These are phyloP conservation scores for Tenthredo scrophulariae DNA, from an alignment of 2,888 invertebrate genomes.

Conservation along the genomic window DNA sequence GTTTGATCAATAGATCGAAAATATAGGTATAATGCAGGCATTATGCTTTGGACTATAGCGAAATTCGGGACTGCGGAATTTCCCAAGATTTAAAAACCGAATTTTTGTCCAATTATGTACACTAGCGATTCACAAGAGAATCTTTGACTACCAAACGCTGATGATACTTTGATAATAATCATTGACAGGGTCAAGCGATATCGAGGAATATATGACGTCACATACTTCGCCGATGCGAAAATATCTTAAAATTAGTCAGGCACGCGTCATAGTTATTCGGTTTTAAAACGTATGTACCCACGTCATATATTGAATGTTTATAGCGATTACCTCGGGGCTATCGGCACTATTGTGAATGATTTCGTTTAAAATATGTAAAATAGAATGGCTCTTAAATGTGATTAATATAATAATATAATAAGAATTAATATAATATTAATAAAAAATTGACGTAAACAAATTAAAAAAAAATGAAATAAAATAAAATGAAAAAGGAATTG, in stretches of 20 bases:
- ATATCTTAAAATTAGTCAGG: constrained; percentile 15
- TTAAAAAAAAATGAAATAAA: background rate
- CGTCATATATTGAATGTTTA: constrained; percentile 7
- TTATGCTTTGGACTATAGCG: background rate
- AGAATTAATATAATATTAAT: too few relatives aligned
- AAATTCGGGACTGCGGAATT: too few relatives aligned
- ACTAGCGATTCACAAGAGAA: background rate
- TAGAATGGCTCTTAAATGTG: background rate
- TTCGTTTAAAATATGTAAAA: background rate
- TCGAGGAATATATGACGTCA: constrained; percentile 5
- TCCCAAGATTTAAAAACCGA: too few relatives aligned
- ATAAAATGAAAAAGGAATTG: background rate
- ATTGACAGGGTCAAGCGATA: constrained; percentile 16
- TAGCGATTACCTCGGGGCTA: constrained; percentile 19
- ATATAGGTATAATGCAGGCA: background rate
- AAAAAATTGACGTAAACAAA: background rate
- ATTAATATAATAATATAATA: too few relatives aligned
- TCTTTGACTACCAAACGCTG: background rate
- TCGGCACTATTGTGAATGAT: background rate
- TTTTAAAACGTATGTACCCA: background rate
- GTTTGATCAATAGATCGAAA: background rate
- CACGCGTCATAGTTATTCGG: constrained; percentile 23
- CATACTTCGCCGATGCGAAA: background rate
- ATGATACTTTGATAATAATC: constrained; percentile 5
- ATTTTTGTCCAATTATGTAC: background rate